Conservation (phyloP, 2,797 vertebrate genomes). For the Otus scops region DNA sequence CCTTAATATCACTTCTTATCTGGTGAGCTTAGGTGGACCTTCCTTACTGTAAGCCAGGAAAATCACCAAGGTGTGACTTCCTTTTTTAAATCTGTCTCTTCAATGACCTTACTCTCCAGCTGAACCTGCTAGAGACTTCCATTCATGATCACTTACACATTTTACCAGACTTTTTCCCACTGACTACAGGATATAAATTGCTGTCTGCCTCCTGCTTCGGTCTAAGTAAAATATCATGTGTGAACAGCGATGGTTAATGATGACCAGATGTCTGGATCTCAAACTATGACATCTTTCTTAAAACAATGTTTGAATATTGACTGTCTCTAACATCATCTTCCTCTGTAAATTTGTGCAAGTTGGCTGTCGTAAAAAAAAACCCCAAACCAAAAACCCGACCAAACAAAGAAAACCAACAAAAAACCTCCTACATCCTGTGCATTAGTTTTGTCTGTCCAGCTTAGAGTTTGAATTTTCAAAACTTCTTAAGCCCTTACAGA, state of each 20-base stretch:
- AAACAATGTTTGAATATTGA: not conserved
- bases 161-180: slow-evolving; percentile 18
- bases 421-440: accelerated
- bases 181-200: slow-evolving; percentile 10
- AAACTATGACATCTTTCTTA: not conserved
- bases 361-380: not conserved
- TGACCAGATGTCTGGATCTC: slow-evolving; percentile 36
- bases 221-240: slow-evolving; percentile 20
- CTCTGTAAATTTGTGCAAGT: not conserved
- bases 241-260: not conserved
- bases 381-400: not conserved
- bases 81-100: not conserved
- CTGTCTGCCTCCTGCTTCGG: not conserved
- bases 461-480: not conserved
- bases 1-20: not conserved
- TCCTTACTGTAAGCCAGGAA: not conserved
- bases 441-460: not conserved
- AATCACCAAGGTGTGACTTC: slow-evolving; percentile 16
- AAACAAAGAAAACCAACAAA: not conserved
- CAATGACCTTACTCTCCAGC: not conserved
- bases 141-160: not conserved
- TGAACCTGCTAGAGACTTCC: not conserved
- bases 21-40: not conserved
- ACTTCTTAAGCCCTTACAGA: not conserved
- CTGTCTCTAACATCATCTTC: not conserved